These are phyloP conservation scores for Colossoma macropomum DNA, from an alignment of 2,113 vertebrate genomes.

Conservation along the genomic window DNA sequence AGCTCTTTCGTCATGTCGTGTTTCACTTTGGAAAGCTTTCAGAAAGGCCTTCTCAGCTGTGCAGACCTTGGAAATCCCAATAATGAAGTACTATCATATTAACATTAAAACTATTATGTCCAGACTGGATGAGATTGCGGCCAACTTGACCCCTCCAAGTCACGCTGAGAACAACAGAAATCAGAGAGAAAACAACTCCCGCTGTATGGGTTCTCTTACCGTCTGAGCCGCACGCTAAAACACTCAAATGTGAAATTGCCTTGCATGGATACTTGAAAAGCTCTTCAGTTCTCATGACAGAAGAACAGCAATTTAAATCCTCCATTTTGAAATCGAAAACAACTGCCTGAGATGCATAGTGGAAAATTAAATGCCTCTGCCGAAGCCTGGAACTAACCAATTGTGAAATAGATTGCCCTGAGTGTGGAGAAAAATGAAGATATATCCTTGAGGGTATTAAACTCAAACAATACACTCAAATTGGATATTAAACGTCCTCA, in stretches of 20 bases:
- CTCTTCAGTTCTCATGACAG: neutral
- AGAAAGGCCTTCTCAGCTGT: too few species aligned
- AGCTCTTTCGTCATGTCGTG: too few species aligned
- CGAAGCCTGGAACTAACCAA: slow-evolving; percentile 18
- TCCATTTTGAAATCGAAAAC: neutral
- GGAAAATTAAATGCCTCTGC: neutral
- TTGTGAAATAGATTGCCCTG: slow-evolving; percentile 31
- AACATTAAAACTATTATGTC: too few species aligned
- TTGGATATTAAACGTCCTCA: slow-evolving; percentile 42
- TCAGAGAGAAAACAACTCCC: too few species aligned
- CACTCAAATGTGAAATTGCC: neutral
- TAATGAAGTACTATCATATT: too few species aligned
- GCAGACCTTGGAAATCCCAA: too few species aligned
- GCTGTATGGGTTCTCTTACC: neutral
- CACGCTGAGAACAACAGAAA: too few species aligned
- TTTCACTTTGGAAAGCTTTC: too few species aligned
- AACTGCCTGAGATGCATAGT: neutral
- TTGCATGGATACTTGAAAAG: neutral
- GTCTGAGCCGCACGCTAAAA: neutral
- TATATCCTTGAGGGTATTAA: slow-evolving; percentile 19
- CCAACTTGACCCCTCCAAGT: too few species aligned
- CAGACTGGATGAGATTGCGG: too few species aligned
- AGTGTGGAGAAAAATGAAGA: neutral
- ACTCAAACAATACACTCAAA: slow-evolving; percentile 38
- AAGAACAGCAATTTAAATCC: neutral